Conservation (phyloP, 2,888 invertebrate genomes). For the Cataglyphis rosenhaueri region DNA sequence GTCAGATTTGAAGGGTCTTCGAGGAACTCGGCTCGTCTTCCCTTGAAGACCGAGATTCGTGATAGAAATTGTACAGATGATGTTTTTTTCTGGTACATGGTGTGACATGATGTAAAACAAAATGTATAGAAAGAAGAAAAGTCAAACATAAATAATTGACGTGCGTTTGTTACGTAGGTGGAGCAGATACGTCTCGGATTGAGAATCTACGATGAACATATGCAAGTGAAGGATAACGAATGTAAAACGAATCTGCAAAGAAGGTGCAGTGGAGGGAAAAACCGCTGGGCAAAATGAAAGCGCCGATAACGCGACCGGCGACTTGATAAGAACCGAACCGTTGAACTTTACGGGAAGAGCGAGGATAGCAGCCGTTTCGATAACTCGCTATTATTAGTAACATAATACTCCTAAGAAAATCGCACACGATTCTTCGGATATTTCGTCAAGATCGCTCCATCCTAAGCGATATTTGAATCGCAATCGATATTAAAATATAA, state of each 20-base stretch:
- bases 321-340: conserved; percentile 46
- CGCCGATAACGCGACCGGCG: conserved; percentile 23
- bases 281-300: conserved; percentile 21
- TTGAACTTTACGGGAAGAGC: conserved; percentile 51
- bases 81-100: not conserved
- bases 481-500: not conserved
- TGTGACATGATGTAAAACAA: conserved; percentile 1
- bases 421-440: not conserved
- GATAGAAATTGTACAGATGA: conserved; percentile 12
- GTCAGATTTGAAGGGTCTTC: conserved; percentile 24
- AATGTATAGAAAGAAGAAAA: conserved; percentile 5
- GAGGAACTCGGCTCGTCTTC: conserved; percentile 15
- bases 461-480: not conserved
- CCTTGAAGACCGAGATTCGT: conserved; percentile 6
- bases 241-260: not conserved
- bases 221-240: not conserved
- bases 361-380: conserved; percentile 17
- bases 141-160: conserved; percentile 13
- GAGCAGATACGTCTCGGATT: not conserved
- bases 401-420: conserved; percentile 42
- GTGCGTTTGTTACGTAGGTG: conserved; percentile 18
- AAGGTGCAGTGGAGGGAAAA: conserved; percentile 5
- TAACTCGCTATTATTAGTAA: conserved; percentile 39
- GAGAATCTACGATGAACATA: conserved; percentile 1
- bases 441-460: not conserved